Evolutionary conservation across 2,797 vertebrate species (phyloP).

Genomic region (Agapornis canus): DNA sequence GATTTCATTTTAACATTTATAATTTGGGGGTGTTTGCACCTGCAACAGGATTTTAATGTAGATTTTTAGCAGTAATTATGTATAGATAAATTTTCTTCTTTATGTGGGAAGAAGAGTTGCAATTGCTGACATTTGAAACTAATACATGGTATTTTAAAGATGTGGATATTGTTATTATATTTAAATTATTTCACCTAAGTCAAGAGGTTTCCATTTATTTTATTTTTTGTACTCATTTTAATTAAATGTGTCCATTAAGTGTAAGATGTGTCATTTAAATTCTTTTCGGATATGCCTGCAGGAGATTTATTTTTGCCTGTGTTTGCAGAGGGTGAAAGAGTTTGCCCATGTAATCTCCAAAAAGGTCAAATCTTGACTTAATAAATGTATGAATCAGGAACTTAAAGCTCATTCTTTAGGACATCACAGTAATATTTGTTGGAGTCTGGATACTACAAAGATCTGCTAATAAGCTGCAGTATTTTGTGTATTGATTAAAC

Average conservation of each 20-base stretch:
- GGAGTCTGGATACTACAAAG: slow-evolving; percentile 8
- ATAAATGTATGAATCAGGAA: slow-evolving; percentile 55
- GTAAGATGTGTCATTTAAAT: not conserved
- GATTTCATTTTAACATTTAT: not conserved
- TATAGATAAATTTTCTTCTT: not conserved
- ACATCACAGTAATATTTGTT: slow-evolving; percentile 55
- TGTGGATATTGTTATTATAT: not conserved
- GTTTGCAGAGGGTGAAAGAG: slow-evolving; percentile 35
- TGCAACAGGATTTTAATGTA: not conserved
- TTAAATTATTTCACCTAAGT: not conserved
- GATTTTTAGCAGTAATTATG: not conserved
- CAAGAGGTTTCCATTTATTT: not conserved
- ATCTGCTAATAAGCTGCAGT: slow-evolving; percentile 38
- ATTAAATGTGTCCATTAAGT: not conserved
- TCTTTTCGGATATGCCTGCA: not conserved
- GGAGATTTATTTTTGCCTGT: slow-evolving; percentile 28
- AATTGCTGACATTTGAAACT: not conserved
- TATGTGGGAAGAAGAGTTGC: not conserved
- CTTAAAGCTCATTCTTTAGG: slow-evolving; percentile 48
- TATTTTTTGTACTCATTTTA: not conserved
- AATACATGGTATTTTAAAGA: not conserved
- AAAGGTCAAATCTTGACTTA: slow-evolving; percentile 67
- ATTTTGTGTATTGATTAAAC: slow-evolving; percentile 52
- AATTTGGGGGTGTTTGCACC: not conserved
- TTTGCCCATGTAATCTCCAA: slow-evolving; percentile 10